These are phyloP conservation scores for Pseudomyrmex cubaensis DNA, from an alignment of 1,140 invertebrate genomes.

Conservation along the genomic window DNA sequence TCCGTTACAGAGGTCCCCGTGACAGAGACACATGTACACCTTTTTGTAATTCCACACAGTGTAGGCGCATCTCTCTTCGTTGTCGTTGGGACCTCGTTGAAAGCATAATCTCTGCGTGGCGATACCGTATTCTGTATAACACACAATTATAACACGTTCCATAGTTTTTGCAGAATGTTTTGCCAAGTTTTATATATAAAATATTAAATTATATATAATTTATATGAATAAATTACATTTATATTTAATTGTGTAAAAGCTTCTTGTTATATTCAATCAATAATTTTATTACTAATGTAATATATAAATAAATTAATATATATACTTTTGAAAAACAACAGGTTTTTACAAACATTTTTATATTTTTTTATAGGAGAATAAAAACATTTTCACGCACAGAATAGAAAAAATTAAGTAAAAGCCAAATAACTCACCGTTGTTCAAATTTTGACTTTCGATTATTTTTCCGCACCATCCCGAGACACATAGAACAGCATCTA, in stretches of 20 bases:
- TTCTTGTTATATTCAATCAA: not conserved
- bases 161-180: too few species aligned
- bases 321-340: not conserved
- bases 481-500: slow-evolving; percentile 92
- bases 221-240: too few species aligned
- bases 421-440: slow-evolving; percentile 81
- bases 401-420: not conserved
- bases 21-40: slow-evolving; percentile 96
- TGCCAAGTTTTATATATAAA: too few species aligned
- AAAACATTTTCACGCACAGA: too few species aligned
- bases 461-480: slow-evolving; percentile 97
- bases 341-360: too few species aligned
- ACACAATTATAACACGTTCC: too few species aligned
- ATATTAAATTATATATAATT: too few species aligned
- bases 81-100: slow-evolving; percentile 93
- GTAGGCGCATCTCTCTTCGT: slow-evolving; percentile 94
- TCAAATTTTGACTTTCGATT: slow-evolving; percentile 90
- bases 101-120: slow-evolving; percentile 95
- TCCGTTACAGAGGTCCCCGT: slow-evolving; percentile 94
- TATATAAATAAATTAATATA: not conserved
- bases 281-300: slow-evolving; percentile 17
- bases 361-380: too few species aligned
- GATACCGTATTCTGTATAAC: slow-evolving; percentile 91
- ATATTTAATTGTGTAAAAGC: too few species aligned
- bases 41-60: slow-evolving; percentile 92